Evolutionary conservation across 2,888 invertebrate genomes (phyloP), one percentile per base, ranked within the genome.

Genomic region (Limulus polyphemus): DNA sequence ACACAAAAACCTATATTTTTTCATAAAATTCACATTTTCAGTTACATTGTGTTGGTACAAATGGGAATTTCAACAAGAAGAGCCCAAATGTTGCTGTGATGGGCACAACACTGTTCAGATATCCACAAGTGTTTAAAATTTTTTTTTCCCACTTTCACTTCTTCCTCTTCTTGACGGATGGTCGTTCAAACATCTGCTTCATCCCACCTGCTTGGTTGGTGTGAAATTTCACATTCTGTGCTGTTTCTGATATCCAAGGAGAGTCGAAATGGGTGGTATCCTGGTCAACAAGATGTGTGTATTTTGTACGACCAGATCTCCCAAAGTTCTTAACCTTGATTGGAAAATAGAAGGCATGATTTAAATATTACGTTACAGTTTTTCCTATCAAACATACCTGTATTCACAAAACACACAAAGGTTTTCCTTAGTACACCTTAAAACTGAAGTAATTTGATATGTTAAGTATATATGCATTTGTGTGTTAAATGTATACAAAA

Each of bases 261-360:
- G 95, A 94, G 75, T 98, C 95, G 73, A 94, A 94, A 74, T 91
- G 90, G 0, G 99, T 99, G 0, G 98, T 99, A 74, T 99, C 99
- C 77, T 99, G 99, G 77, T 97, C 98, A 0, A 99, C 97, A 73
- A 99, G 80, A 79, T 99, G 99, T 0, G 99, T 99, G 78, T 99
- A 99, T 75, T 99, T 99, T 0, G 99, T 98, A 59, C 99, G 84
- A 9, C 98, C 98, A 58, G 98, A 97, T 2, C 98, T 86, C 12
- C 99, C 99, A 77, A 99, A 99, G 79, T 99, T 98, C 80, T 99
- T 99, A 55, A 99, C 99, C 81, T 81, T 73, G 55, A 70, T 63
- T 47, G 56, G 64, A 49, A 58, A 59, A 50, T 14, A 60, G 5
- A 32, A 60, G 57, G 14, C 13, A 55, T 12, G 48, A 48, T 32